These are phyloP conservation scores for Antheraea yamamai DNA, from an alignment of 2,888 invertebrate genomes.

Conservation along the genomic window DNA sequence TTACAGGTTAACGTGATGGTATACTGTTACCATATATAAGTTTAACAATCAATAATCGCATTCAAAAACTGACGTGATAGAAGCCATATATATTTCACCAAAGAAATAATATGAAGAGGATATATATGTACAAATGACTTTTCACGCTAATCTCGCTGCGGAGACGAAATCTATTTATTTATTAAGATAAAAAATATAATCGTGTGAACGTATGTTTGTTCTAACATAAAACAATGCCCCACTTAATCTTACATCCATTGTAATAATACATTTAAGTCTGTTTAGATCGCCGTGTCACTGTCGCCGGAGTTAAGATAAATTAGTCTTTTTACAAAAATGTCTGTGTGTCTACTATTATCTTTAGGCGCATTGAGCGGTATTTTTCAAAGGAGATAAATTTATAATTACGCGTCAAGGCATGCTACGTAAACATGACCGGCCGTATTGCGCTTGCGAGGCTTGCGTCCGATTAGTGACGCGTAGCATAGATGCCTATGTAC, in stretches of 20 bases:
- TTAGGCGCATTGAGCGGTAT: too few relatives aligned
- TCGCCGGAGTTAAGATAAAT: not conserved
- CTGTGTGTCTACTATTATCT: not conserved
- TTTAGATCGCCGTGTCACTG: conserved; percentile 29
- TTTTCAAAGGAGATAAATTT: too few relatives aligned
- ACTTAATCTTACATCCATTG: conserved; percentile 37
- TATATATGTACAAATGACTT: not conserved
- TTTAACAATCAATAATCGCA: too few relatives aligned
- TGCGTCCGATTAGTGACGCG: too few relatives aligned
- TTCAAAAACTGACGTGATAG: not conserved
- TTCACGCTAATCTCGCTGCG: not conserved
- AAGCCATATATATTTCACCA: not conserved
- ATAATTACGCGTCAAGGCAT: too few relatives aligned
- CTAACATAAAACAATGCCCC: conserved; percentile 24
- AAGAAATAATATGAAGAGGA: not conserved
- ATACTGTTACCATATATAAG: too few relatives aligned
- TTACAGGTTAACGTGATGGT: too few relatives aligned
- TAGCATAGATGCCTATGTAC: not conserved
- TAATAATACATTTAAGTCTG: conserved; percentile 32
- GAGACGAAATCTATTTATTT: conserved; percentile 7
- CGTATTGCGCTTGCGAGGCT: too few relatives aligned
- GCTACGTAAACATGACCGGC: too few relatives aligned
- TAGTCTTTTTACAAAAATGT: not conserved
- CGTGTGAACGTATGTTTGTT: conserved; percentile 18
- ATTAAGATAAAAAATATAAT: conserved; percentile 8